Conservation (phyloP, 2,888 invertebrate species). For the Drosophila meridiana region DNA sequence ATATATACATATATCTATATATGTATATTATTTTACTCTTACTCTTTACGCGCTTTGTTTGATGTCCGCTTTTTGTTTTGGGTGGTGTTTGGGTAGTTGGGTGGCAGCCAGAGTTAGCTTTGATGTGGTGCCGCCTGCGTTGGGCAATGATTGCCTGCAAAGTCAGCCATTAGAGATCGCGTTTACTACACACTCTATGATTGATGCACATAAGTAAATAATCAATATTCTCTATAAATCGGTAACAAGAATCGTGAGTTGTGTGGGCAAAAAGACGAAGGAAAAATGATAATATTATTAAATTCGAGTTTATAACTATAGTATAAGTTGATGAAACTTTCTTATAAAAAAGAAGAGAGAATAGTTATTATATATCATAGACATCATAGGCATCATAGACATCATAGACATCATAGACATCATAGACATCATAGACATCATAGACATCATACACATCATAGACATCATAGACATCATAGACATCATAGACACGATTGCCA, state of each 20-base stretch:
- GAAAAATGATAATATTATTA: background rate
- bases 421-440: too few relatives aligned
- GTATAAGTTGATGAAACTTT: background rate
- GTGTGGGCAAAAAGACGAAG: background rate
- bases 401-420: background rate
- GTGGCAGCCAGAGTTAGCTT: conserved; percentile 37
- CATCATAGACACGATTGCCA: background rate
- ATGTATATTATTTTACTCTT: conserved; percentile 23
- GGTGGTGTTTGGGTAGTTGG: conserved; percentile 29
- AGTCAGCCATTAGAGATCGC: conserved; percentile 9
- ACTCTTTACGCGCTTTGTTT: conserved; percentile 53
- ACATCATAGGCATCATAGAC: too few relatives aligned
- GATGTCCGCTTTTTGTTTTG: conserved; percentile 49
- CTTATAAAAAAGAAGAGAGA: background rate
- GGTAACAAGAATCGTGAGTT: background rate
- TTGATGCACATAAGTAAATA: background rate
- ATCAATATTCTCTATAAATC: background rate
- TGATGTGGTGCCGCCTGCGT: conserved; percentile 63
- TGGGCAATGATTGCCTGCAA: conserved; percentile 36
- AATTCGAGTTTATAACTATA: background rate
- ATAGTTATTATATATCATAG: background rate
- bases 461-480: too few relatives aligned
- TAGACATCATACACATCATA: too few relatives aligned
- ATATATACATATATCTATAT: background rate
- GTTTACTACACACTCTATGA: conserved; percentile 1